Evolutionary conservation across 2,113 vertebrate genomes (phyloP), one percentile per base, ranked within the genome.

Genomic region (Hippopotamus amphibius): DNA sequence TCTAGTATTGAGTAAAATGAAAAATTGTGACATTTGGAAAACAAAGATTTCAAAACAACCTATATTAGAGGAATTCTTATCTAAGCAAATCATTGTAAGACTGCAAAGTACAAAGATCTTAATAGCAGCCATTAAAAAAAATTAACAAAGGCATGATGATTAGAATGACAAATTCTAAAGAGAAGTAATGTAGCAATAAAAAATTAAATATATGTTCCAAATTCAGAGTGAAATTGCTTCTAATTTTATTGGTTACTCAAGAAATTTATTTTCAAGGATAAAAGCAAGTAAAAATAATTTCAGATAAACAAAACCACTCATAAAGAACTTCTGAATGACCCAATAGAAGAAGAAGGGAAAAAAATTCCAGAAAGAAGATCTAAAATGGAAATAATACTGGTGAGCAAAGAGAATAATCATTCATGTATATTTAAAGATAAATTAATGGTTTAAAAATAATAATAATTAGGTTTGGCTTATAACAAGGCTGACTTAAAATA

Each of bases 231-330:
- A 90, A 93, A 66, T 71, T 50, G 9, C 41, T 33, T 66, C 57
- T 55, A 74, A 43, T 85, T 86, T 85, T 80, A 69, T 21, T 26
- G 16, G 37, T 33, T 81, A 69, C 19, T 61, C 43, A 37, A 26
- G 10, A 87, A 90, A 87, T 30, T 1, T 46, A 3, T 71, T 90
- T 93, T 65, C 57, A 96, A 57, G 43, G 63, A 86, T 53, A 15
- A 90, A 95, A 95, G 4, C 16, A 85, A 89, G 30, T 24, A 74
- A 61, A 90, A 30, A 46, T 17, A 79, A 82, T 77, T 93, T 69
- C 7, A 85, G n/a, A 93, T 37, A 53, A 63, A 76, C 5, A 79
- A 83, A 83, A 61, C 48, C 21, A 46, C 71, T 81, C 11, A 65
- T 37, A 59, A 93, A 85, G 46, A 80, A 13, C 37, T 55, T 90